A percentile compares a stretch with the other conserved stretches of the same genome.
Conservation (phyloP, 2,113 vertebrate species). For the Illadopsis cleaveri region DNA sequence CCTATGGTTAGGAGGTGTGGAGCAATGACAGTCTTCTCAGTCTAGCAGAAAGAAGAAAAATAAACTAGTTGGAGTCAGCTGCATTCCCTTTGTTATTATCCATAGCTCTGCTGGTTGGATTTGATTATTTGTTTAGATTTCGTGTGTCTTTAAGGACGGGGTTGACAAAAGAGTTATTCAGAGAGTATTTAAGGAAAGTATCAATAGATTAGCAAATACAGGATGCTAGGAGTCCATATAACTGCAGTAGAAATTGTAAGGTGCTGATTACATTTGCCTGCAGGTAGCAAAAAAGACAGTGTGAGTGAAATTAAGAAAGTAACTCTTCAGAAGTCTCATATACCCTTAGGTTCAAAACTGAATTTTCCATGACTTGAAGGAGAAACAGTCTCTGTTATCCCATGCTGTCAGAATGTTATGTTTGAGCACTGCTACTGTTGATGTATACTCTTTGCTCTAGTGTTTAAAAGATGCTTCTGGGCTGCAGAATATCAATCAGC, state of each 20-base stretch:
- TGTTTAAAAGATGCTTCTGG: conserved; percentile 23
- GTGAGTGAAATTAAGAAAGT: not conserved
- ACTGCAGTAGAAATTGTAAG: not conserved
- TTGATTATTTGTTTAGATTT: not conserved
- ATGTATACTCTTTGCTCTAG: conserved; percentile 16
- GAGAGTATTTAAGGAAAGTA: not conserved
- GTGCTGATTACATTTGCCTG: not conserved
- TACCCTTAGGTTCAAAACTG: not conserved
- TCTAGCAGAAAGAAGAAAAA: not conserved
- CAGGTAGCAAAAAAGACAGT: not conserved
- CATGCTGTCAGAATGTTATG: not conserved
- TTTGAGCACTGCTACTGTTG: conserved; percentile 14
- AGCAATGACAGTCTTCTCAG: not conserved
- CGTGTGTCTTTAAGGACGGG: not conserved
- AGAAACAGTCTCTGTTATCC: conserved; percentile 10
- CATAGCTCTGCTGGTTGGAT: not conserved
- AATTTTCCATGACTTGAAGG: not conserved
- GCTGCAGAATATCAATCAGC: conserved; percentile 1
- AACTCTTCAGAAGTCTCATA: not conserved
- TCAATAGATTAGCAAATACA: not conserved
- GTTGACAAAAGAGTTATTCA: not conserved
- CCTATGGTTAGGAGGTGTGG: not conserved
- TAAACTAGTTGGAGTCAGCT: not conserved
- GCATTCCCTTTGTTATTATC: not conserved
- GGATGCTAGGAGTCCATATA: not conserved